phyloP scores from a whole-genome alignment of 1,140 invertebrate species.

The Papilio machaon region DNA sequence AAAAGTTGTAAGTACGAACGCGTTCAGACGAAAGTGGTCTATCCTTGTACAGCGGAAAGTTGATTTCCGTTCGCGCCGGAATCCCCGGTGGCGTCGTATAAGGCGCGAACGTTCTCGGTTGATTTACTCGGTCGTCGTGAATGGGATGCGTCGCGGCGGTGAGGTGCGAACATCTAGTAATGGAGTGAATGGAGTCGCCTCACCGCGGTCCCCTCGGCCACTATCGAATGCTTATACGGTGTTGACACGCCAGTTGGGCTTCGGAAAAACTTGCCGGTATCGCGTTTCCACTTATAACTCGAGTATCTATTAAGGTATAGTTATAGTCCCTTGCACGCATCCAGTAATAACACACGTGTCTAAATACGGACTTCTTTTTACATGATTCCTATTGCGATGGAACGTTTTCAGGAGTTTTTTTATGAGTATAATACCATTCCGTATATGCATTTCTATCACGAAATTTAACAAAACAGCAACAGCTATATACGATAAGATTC shows the following conservation, averaged over 20 bases:
- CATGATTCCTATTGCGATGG: not conserved
- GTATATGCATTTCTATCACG: not conserved
- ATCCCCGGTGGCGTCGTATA: conserved; percentile 61
- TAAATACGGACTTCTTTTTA: conserved; percentile 16
- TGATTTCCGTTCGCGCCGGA: conserved; percentile 72
- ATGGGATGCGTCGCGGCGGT: conserved; percentile 74
- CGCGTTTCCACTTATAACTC: conserved; percentile 57
- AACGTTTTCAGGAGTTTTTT: conserved; percentile 8
- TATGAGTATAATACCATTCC: not conserved
- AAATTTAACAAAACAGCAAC: too few species aligned
- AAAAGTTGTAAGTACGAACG: conserved; percentile 72
- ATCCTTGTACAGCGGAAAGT: conserved; percentile 69
- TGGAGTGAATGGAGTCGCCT: conserved; percentile 68
- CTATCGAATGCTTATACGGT: conserved; percentile 49
- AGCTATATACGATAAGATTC: not conserved
- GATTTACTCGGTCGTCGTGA: conserved; percentile 78
- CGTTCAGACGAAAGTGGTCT: conserved; percentile 74
- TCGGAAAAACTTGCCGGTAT: conserved; percentile 57
- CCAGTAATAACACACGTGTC: conserved; percentile 46
- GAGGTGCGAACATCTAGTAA: conserved; percentile 78
- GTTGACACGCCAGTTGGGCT: conserved; percentile 48
- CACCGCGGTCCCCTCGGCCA: conserved; percentile 50
- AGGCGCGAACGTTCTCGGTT: conserved; percentile 63
- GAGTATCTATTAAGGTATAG: conserved; percentile 38
- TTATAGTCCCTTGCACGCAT: conserved; percentile 40